Evolutionary conservation across 2,797 vertebrate genomes (phyloP).

Genomic region (Hoplostethus atlanticus): DNA sequence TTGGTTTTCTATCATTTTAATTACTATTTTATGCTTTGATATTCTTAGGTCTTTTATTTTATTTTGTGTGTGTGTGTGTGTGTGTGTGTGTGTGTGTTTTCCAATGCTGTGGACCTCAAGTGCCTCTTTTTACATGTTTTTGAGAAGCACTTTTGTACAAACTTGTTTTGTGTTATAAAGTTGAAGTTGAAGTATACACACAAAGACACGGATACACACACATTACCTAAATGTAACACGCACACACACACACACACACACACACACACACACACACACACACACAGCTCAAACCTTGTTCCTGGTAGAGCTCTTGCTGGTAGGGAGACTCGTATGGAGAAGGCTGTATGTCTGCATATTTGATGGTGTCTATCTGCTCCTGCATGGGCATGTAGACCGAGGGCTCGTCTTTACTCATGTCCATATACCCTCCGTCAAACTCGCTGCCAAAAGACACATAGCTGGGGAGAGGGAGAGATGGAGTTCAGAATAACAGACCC

Average conservation of each 20-base stretch:
- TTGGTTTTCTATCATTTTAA: no score
- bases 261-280: neutral
- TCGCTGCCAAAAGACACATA: constrained; percentile 91
- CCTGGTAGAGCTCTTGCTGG: constrained; percentile 91
- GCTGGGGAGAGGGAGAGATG: constrained; percentile 70
- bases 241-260: constrained; percentile 13
- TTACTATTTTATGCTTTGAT: no score
- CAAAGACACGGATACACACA: neutral
- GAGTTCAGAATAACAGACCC: constrained; percentile 1
- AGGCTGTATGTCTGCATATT: constrained; percentile 94
- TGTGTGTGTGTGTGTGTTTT: no score
- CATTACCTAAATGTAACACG: neutral
- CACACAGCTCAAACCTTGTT: constrained; percentile 78
- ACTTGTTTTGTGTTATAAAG: no score
- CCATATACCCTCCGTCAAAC: constrained; percentile 97
- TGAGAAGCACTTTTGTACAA: no score
- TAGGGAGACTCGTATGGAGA: constrained; percentile 93
- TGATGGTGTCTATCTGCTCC: constrained; percentile 91
- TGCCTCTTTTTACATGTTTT: no score
- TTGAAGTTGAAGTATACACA: no score
- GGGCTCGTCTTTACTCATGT: constrained; percentile 97
- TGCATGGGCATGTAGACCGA: constrained; percentile 95
- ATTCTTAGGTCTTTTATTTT: no score
- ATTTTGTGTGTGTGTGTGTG: no score
- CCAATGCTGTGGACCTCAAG: no score